These are phyloP conservation scores for Silurus asotus DNA, from an alignment of 2,113 vertebrate species.

Conservation along the genomic window DNA sequence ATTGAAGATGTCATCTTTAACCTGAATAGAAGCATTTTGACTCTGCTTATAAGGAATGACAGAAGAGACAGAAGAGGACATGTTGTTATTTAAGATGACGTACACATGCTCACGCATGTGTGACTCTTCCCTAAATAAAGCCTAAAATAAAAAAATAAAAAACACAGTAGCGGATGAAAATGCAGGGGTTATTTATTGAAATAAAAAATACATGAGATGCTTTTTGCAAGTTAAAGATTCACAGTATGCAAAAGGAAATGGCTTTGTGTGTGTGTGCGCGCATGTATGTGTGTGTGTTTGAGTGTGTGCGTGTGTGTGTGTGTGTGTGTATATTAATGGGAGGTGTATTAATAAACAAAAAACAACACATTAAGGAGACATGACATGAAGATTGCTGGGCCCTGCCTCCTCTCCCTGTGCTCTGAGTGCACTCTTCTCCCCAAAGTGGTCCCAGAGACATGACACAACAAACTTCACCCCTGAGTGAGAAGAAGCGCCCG, in stretches of 20 bases:
- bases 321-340: background rate
- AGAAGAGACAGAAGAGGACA: conserved; percentile 96
- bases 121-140: conserved; percentile 85
- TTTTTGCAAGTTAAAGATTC: conserved; percentile 88
- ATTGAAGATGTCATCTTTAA: conserved; percentile 97
- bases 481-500: conserved; percentile 30
- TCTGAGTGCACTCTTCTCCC: conserved; percentile 47
- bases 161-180: conserved; percentile 76
- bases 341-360: conserved; percentile 63
- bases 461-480: conserved; percentile 44
- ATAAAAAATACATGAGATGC: conserved; percentile 99
- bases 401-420: conserved; percentile 11
- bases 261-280: conserved; percentile 28
- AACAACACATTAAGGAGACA: conserved; percentile 62
- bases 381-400: conserved; percentile 56
- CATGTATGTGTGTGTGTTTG: conserved; percentile 28
- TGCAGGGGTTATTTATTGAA: conserved; percentile 71
- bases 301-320: background rate
- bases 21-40: conserved; percentile 95
- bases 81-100: conserved; percentile 93
- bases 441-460: conserved; percentile 47
- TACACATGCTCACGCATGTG: conserved; percentile 84
- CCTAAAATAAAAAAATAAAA: conserved; percentile 82
- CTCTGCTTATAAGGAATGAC: conserved; percentile 96
- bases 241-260: conserved; percentile 56